Base-by-base conservation (phyloP, 2,113 vertebrate species). In the Romanogobio albipinnatus region DNA sequence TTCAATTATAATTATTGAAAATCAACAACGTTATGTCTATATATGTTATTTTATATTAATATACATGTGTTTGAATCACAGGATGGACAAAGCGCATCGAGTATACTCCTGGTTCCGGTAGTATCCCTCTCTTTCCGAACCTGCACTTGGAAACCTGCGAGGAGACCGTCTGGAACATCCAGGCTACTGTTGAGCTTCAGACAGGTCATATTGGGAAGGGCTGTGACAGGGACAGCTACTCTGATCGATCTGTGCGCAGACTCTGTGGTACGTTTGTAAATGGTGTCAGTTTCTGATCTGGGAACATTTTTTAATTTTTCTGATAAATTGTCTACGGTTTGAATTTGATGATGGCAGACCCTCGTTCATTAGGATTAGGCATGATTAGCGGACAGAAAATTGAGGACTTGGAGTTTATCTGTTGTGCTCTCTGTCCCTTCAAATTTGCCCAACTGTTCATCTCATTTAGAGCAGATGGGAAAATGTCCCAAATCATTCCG, bases 51-150 rank as follows among this genome's bases (percentile, higher is more conserved):
- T 45, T 1, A 47, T 26, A 0, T 61, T 19, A 22, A 11, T 26
- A 13, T 17, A 17, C 10, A 73, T 29, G 74, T 71, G 11, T 49
- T 76, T 51, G 59, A 29, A 68, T 81, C 58, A 53, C 87, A 99
- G 98, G 97, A 88, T 99, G 97, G 98, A 97, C 95, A 84, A 99
- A 99, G 91, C 96, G 98, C 74, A 96, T 99, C 1, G 98, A 99
- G 88, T 99, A 99, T 88, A 96, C 94, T 0, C 98, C 98, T 0
- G 98, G 98, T 0, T 95, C 97, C 0, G 97, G 98, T 4, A 97
- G 95, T 92, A 94, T 99, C 2, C 96, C 98, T 0, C 93, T 99
- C 82, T 99, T 99, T 86, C 98, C 98, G 82, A 96, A 91, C 86
- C 96, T 99, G 89, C 98, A 96, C 85, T 84, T 99, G 93, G 98